Evolutionary conservation across 2,797 vertebrate genomes (phyloP), one percentile per base, ranked within the genome.

Genomic region (Jordanella pulchra): DNA sequence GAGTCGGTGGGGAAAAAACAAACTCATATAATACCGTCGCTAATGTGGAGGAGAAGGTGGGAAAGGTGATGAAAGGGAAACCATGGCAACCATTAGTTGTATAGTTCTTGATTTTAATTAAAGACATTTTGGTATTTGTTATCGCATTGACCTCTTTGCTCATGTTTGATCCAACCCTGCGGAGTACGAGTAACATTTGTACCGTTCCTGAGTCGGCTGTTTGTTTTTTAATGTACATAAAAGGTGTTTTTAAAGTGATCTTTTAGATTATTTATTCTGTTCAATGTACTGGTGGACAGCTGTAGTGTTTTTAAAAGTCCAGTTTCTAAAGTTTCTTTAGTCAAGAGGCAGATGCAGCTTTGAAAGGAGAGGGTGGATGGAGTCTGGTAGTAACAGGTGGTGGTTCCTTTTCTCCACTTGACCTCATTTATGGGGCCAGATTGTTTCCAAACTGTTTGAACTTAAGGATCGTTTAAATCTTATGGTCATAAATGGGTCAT

Each of bases 41-140:
- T 68, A 39, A 39, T 39, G 35, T 5, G 35, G 72, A 72, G 61
- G 23, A 61, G 73, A 54, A 9, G 71, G 35, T 72, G 67, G 45
- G 45, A 63, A 75, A 81, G 44, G 72, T 6, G 35, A 61, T 28
- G 30, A 54, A 71, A 81, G 69, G 69, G 80, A 79, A 73, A 32
- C 23, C 0, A 12, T 21, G 67, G 54, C n/a, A 1, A 54, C 61
- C 65, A 56, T 76, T 77, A 68, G 78, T 75, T 72, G 56, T 66
- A n/a, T 39, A 30, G 65, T 69, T 65, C 56, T 65, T 69, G 68
- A 76, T 91, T 92, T 89, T 90, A 90, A 86, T 83, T 73, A 72
- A 77, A 89, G 87, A 68, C 92, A 87, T 92, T 93, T 93, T 92
- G 91, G 74, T 93, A 91, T 86, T 79, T 75, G 67, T 84, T 82